Conservation (phyloP, 2,113 vertebrate genomes). For the Catharus minimus region DNA sequence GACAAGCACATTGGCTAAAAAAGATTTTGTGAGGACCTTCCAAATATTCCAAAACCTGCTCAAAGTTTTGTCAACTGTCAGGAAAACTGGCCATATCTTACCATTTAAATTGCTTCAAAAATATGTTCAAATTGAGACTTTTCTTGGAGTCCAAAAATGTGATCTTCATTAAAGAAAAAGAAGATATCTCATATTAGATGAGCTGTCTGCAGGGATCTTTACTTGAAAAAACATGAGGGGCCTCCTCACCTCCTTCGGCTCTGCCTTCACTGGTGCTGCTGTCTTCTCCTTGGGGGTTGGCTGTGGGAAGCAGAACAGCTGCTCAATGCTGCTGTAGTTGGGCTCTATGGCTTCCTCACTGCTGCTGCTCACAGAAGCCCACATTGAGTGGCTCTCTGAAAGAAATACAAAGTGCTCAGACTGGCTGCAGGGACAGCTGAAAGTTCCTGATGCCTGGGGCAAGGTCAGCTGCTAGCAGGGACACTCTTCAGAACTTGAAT, state of each 20-base stretch:
- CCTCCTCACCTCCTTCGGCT: slow-evolving; percentile 87
- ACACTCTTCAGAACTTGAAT: not conserved
- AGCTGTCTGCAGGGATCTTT: slow-evolving; percentile 18
- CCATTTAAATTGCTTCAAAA: slow-evolving; percentile 97
- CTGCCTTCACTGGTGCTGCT: slow-evolving; percentile 79
- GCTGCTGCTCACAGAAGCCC: slow-evolving; percentile 80
- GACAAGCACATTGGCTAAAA: not conserved
- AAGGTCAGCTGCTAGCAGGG: not conserved
- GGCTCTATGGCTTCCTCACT: slow-evolving; percentile 74
- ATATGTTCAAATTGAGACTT: slow-evolving; percentile 97
- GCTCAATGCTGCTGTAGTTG: slow-evolving; percentile 92
- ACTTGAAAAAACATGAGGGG: not conserved
- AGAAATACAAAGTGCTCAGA: not conserved
- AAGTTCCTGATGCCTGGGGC: not conserved
- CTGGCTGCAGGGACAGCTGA: not conserved
- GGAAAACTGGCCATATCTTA: slow-evolving; percentile 60
- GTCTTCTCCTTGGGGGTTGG: slow-evolving; percentile 83
- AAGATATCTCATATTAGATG: slow-evolving; percentile 48
- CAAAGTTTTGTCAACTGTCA: slow-evolving; percentile 24
- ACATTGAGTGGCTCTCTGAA: slow-evolving; percentile 89
- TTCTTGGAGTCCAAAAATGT: slow-evolving; percentile 96
- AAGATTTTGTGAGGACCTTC: not conserved
- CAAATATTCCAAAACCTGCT: not conserved
- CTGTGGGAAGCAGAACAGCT: slow-evolving; percentile 91
- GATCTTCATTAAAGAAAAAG: slow-evolving; percentile 80